Conservation (phyloP, 2,797 vertebrate genomes). For the Bradypus variegatus region DNA sequence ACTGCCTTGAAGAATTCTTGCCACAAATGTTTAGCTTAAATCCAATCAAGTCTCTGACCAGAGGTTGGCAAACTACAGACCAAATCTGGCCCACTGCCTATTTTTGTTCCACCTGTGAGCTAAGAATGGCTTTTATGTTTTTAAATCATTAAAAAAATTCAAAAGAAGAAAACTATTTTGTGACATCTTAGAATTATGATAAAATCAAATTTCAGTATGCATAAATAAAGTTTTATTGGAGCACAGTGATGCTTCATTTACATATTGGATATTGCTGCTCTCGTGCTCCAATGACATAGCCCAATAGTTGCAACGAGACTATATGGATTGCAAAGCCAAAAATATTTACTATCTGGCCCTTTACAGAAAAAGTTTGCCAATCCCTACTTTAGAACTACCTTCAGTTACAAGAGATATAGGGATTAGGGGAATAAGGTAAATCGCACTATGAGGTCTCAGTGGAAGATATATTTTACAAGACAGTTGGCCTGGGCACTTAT, state of each 20-base stretch:
- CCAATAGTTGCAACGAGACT: not conserved
- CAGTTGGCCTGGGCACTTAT: not conserved
- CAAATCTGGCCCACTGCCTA: not conserved
- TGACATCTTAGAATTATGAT: conserved; percentile 31
- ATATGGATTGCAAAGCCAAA: conserved; percentile 14
- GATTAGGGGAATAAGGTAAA: not conserved
- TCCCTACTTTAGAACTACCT: not conserved
- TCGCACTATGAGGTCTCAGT: not conserved
- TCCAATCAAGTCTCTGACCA: not conserved
- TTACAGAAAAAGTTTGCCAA: conserved; percentile 26
- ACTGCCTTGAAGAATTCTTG: not conserved
- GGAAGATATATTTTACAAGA: not conserved
- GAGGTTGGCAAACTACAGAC: not conserved
- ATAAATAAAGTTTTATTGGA: conserved; percentile 26
- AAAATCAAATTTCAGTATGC: conserved; percentile 19
- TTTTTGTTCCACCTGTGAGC: not conserved
- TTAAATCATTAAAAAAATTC: conserved; percentile 12
- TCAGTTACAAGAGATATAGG: not conserved
- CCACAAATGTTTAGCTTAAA: not conserved
- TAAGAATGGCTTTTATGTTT: conserved; percentile 9
- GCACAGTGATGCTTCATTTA: not conserved
- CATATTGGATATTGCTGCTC: not conserved
- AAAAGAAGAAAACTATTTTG: conserved; percentile 1
- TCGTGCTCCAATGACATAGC: not conserved
- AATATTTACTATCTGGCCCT: conserved; percentile 33